These are phyloP conservation scores for Eulemur rufifrons DNA, from an alignment of 2,113 vertebrate species.

Conservation along the genomic window DNA sequence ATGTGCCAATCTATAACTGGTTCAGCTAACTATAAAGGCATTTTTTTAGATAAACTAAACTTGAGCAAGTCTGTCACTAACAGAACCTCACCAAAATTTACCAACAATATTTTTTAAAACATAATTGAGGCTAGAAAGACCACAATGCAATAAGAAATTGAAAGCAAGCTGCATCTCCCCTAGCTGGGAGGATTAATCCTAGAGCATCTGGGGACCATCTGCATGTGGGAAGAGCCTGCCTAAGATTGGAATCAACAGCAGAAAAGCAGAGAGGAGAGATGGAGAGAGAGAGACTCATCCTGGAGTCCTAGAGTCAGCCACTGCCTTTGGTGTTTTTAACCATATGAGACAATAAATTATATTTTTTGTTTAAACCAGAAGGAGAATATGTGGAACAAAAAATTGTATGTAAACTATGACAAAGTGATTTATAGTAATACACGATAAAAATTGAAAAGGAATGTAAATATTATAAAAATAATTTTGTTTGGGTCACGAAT, in stretches of 20 bases:
- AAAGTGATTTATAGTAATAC: neutral
- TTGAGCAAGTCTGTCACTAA: neutral
- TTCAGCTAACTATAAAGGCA: neutral
- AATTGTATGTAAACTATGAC: neutral
- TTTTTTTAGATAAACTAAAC: slow-evolving; percentile 14
- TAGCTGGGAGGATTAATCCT: neutral
- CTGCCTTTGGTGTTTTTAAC: neutral
- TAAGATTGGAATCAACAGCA: neutral
- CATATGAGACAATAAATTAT: neutral
- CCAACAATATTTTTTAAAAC: neutral
- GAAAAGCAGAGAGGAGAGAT: neutral
- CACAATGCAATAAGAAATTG: neutral
- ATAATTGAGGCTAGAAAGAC: neutral
- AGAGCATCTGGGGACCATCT: neutral
- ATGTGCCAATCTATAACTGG: neutral
- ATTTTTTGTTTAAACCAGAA: neutral
- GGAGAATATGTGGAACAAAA: neutral
- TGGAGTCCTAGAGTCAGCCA: neutral
- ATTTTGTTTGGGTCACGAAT: neutral
- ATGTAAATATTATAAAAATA: neutral
- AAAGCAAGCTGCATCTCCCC: neutral
- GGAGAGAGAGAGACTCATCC: neutral
- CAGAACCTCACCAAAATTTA: neutral
- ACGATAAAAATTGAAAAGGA: neutral
- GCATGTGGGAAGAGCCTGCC: neutral